These are phyloP conservation scores for Triplophysa rosa DNA, from an alignment of 2,113 vertebrate genomes.

Conservation along the genomic window DNA sequence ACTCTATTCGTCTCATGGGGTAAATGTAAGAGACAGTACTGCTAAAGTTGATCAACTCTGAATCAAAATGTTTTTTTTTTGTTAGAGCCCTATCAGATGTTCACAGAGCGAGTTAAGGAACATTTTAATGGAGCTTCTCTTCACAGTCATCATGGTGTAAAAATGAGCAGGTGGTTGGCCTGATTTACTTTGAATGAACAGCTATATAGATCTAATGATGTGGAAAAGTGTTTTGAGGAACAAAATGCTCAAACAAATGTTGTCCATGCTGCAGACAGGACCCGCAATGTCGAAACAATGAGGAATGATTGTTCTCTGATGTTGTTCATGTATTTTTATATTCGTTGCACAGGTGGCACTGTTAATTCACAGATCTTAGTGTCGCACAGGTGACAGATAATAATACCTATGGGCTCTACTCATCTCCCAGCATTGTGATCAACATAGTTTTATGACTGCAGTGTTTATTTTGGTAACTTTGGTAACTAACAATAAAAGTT, in stretches of 20 bases:
- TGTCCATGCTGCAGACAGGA: too few relatives aligned
- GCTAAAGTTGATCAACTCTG: neutral
- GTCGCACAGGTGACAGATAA: too few relatives aligned
- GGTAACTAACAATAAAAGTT: too few relatives aligned
- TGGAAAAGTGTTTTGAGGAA: neutral
- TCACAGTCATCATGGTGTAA: neutral
- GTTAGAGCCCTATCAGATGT: neutral
- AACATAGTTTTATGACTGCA: too few relatives aligned
- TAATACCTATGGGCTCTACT: too few relatives aligned
- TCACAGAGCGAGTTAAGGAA: neutral
- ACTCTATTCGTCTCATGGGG: neutral
- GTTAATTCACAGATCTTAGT: neutral
- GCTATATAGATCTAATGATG: neutral
- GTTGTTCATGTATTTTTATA: neutral
- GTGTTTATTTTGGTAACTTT: too few relatives aligned
- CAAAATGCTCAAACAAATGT: too few relatives aligned
- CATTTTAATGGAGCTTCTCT: constrained; percentile 6
- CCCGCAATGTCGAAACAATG: too few relatives aligned
- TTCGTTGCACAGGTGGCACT: neutral
- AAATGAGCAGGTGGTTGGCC: neutral
- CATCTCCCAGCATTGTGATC: too few relatives aligned
- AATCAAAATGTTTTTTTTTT: too few relatives aligned
- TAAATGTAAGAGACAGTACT: neutral
- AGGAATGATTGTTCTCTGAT: neutral
- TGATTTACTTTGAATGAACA: neutral